Conservation (phyloP, 2,113 vertebrate species). For the Camelus bactrianus region DNA sequence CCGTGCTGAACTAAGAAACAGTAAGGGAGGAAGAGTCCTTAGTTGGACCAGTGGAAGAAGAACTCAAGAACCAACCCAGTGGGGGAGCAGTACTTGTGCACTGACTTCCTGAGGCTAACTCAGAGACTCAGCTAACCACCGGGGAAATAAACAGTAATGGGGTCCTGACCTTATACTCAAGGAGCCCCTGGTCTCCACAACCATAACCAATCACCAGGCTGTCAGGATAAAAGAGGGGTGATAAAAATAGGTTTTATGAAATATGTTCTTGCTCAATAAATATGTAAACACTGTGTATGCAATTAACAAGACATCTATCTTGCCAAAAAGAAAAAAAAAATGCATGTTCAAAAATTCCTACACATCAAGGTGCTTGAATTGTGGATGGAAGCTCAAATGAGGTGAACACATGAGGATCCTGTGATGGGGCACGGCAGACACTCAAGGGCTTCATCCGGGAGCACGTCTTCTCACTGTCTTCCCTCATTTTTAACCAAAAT, state of each 20-base stretch:
- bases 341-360: not conserved
- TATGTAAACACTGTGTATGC: not conserved
- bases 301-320: not conserved
- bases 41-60: not conserved
- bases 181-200: not conserved
- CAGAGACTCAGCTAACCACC: not conserved
- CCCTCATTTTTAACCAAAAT: not conserved
- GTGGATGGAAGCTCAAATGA: not conserved
- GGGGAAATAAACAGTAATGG: rapidly evolving
- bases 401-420: rapidly evolving
- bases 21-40: not conserved
- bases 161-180: too few species aligned
- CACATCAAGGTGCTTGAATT: not conserved
- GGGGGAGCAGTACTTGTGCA: not conserved
- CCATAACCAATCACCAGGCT: not conserved
- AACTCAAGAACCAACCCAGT: not conserved
- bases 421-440: not conserved
- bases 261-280: not conserved
- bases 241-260: not conserved
- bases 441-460: not conserved
- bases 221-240: not conserved
- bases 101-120: not conserved
- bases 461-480: not conserved
- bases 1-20: not conserved
- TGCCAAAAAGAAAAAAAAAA: not conserved